Conservation (phyloP, 2,113 vertebrate genomes). For the Strix aluco region DNA sequence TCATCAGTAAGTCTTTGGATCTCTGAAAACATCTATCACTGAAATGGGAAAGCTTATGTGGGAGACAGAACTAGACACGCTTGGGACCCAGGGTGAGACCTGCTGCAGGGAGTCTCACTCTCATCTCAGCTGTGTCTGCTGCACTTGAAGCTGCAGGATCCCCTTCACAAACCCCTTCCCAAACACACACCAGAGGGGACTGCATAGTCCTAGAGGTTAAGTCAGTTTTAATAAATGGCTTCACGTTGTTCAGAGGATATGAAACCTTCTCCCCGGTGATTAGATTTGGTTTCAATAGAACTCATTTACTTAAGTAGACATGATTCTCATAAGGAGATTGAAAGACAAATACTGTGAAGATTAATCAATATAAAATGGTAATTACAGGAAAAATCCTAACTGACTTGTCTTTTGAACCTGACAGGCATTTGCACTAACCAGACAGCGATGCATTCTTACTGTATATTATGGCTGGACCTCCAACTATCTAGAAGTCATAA, state of each 20-base stretch:
- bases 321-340: neutral
- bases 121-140: neutral
- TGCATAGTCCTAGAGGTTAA: neutral
- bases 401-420: neutral
- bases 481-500: neutral
- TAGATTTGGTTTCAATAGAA: neutral
- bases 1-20: neutral
- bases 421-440: neutral
- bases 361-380: slow-evolving; percentile 5
- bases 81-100: neutral
- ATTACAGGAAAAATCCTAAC: neutral
- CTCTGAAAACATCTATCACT: neutral
- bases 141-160: neutral
- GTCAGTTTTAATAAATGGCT: neutral
- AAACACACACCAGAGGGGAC: neutral
- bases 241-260: neutral
- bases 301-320: neutral
- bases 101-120: neutral
- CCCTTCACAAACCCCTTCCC: neutral
- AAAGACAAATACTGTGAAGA: neutral
- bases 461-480: neutral
- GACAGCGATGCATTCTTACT: neutral
- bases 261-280: neutral
- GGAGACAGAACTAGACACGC: neutral
- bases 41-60: neutral